Evolutionary conservation across 2,888 invertebrate genomes (phyloP), one percentile per base, ranked within the genome.

Genomic region (Cryptocheilus praepositus): DNA sequence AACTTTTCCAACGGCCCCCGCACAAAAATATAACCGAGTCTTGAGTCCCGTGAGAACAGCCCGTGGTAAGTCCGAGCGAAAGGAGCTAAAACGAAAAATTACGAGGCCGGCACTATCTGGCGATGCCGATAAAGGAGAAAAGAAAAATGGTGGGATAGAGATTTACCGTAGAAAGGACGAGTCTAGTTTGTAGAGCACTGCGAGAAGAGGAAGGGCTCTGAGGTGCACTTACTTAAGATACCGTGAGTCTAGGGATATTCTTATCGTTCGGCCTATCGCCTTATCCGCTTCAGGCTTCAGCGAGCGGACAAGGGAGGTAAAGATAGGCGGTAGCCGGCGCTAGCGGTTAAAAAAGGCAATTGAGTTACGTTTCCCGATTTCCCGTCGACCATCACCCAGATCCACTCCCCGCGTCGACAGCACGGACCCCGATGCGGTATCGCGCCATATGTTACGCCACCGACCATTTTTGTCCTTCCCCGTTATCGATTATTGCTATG

Each of bases 281-380:
- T 64, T 72, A 15, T 65, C 22, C 28, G 46, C 28, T 55, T n/a
- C 36, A 36, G 36, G 8, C 36, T 36, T 11, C 11, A 5, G 36
- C 11, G 36, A 36, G 28, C 25, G 28, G 19, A 25, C 43, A 43
- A 53, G 18, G 28, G 16, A 36, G 43, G 52, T 19, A 36, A 11
- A 25, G 36, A 44, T 18, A 21, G 21, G 61, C 16, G 52, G 51
- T 55, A 44, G 3, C 28, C 22, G 61, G 43, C 18, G 13, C 44
- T 11, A 11, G 36, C 36, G 11, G 36, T 36, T 2, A 51, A 62
- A 72, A 66, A 52, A 63, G 22, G 52, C 63, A 64, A 69, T 75
- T 67, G 53, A 69, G 61, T 65, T 65, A 70, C 72, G 62, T 68
- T 51, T 51, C 54, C 22, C 67, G 73, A 70, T 73, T 36, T 73